Base-by-base conservation (phyloP, 2,888 invertebrate genomes). In the Dynastes hyllus region DNA sequence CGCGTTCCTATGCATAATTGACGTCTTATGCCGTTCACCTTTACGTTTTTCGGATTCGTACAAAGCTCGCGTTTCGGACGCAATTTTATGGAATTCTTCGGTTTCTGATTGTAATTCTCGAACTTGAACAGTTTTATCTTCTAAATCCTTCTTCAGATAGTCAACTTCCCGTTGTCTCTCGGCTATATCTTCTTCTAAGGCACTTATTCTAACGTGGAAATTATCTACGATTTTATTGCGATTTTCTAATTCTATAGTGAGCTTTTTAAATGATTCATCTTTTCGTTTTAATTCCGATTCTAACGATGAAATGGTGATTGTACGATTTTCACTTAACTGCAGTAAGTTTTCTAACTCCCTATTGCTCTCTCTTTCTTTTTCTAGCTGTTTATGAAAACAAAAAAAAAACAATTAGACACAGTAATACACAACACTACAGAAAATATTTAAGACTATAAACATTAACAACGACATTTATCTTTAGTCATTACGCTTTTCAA, bases 41-140 rank as follows among this genome's bases (percentile, higher is more conserved):
- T 90, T 90, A 78, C 89, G 89, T 82, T 90, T 90, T 69, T 90
- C 87, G 80, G 89, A 90, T 55, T 90, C 90, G 27, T 87, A 86
- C 51, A 87, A 83, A 1, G 82, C 80, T 65, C 81, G 80, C 55
- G 85, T 80, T 32, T 85, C 85, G 58, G 84, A 81, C 11, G 85
- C 80, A 40, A 83, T 75, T 50, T 84, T 83, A 37, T 84, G 83
- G 75, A 87, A 66, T 53, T 86, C 84, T 76, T 82, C 80, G 51
- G 84, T 78, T 75, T 82, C 81, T 13, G 37, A 32, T 22, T 82
- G 78, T 71, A 81, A 76, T n/a, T 84, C 83, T 40, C 80, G 78
- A 32, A 84, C 45, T 37, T 82, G 80, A 11, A 55, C 66, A 2
- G 79, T 78, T 53, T 82, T 82, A 45, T 80, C 66, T 27, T 81